A percentile compares a stretch with the other conserved stretches of the same genome.
Conservation (phyloP, 2,797 vertebrate species). For the Lates japonicus region DNA sequence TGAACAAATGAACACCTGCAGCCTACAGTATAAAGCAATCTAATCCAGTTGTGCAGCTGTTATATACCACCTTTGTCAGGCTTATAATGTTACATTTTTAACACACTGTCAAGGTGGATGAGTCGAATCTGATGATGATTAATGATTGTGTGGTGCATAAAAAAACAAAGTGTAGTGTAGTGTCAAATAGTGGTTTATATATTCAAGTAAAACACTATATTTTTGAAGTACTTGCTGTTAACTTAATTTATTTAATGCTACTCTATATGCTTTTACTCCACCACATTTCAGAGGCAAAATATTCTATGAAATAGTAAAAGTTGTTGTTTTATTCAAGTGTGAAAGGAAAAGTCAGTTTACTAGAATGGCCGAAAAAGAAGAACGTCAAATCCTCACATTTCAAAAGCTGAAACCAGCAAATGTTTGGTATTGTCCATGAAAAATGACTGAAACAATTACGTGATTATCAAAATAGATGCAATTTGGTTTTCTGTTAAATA, state of each 20-base stretch:
- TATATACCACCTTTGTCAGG: not conserved
- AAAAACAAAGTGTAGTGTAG: not conserved
- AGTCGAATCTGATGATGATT: not conserved
- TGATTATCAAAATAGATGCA: too few relatives aligned
- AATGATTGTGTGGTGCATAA: not conserved
- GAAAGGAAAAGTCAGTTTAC: not conserved
- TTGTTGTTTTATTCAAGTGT: not conserved
- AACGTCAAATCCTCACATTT: not conserved
- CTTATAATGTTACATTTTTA: not conserved
- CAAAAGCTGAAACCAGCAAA: not conserved
- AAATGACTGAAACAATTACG: too few relatives aligned
- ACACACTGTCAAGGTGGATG: not conserved
- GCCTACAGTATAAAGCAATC: not conserved
- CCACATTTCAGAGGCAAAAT: not conserved
- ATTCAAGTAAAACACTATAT: too few relatives aligned
- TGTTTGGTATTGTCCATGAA: not conserved
- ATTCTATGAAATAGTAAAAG: not conserved
- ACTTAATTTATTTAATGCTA: not conserved
- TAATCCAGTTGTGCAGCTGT: constrained; percentile 1
- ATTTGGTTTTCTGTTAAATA: not conserved
- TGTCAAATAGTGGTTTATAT: too few relatives aligned
- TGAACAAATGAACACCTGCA: constrained; percentile 11
- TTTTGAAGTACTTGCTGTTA: not conserved
- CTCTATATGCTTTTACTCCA: not conserved
- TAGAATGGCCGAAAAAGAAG: too few relatives aligned